Base-by-base conservation (phyloP, 2,888 invertebrate genomes). In the Siphlonurus alternatus region DNA sequence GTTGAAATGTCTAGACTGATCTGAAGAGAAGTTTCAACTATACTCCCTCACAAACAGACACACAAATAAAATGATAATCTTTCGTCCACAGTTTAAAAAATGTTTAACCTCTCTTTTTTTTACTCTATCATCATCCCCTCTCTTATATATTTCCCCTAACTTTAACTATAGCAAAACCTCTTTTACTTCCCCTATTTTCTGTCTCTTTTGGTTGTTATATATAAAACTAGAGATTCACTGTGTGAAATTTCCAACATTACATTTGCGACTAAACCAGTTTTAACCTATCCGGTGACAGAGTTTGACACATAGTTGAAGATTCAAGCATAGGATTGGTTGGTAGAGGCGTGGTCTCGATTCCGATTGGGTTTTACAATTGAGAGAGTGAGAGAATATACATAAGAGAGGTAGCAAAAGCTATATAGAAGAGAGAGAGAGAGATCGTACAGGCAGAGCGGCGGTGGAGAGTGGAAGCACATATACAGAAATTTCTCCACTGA, bases 241-340 rank as follows among this genome's bases (percentile, higher is more conserved):
- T 38, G 15, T 38, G 38, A 38, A 38, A 38, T 15, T 38, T 38
- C 15, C 7, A 38, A 38, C 38, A 38, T 38, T 38, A 38, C 38
- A 38, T 38, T 38, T 38, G 38, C 38, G 38, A 38, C 38, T 38
- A 38, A 38, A 38, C 38, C 38, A 38, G 38, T 38, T 38, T 38
- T 38, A 56, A 56, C 56, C 56, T 56, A 56, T 56, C 19, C 19
- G 19, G 56, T n/a, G 7, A 22, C 56, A 22, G 19, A 18, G 56
- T n/a, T 56, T 56, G 56, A 10, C 56, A 56, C 56, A 56, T 56
- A 56, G 56, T 56, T 56, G n/a, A 56, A 56, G 7, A 18, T 56
- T 56, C 5, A 56, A 22, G 19, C 56, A n/a, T n/a, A 18, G 5
- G 7, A 56, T 56, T 56, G 56, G 56, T 56, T 56, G 56, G 7